phyloP scores from a whole-genome alignment of 2,113 vertebrate species.

The Motacilla alba region DNA sequence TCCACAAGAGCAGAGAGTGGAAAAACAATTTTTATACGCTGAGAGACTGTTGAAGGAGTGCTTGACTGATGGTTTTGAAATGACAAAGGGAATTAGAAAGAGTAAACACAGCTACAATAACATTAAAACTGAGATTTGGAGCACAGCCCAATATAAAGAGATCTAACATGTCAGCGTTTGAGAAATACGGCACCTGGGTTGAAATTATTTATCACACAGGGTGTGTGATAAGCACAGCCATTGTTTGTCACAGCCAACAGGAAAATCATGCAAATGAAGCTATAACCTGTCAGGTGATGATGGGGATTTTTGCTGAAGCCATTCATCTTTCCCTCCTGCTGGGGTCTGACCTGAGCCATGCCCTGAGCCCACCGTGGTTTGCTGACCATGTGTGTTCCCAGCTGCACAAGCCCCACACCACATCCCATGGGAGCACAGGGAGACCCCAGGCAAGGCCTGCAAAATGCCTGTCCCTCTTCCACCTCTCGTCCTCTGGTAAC shows the following conservation, averaged over 20 bases:
- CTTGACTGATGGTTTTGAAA: constrained; percentile 19
- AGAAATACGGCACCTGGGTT: neutral
- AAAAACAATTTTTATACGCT: constrained; percentile 20
- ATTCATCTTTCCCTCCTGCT: neutral
- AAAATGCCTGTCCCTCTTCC: neutral
- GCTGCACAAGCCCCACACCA: neutral
- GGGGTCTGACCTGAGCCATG: neutral
- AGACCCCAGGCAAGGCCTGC: neutral
- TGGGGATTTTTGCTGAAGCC: neutral
- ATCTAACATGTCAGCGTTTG: neutral
- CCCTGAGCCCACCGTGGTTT: neutral
- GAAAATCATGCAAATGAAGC: constrained; percentile 3
- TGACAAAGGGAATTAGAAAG: constrained; percentile 40
- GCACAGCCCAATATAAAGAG: neutral
- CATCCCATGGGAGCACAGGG: neutral
- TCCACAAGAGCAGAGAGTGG: constrained; percentile 13
- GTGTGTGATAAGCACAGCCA: neutral
- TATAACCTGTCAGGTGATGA: neutral
- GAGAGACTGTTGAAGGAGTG: neutral
- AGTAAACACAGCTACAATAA: neutral
- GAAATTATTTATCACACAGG: neutral
- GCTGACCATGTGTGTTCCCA: neutral
- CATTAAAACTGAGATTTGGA: neutral
- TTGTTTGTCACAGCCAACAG: neutral
- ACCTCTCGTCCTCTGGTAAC: neutral